Evolutionary conservation across 1,140 invertebrate species (phyloP), one percentile per base, ranked within the genome.

Genomic region (Oppia nitens): DNA sequence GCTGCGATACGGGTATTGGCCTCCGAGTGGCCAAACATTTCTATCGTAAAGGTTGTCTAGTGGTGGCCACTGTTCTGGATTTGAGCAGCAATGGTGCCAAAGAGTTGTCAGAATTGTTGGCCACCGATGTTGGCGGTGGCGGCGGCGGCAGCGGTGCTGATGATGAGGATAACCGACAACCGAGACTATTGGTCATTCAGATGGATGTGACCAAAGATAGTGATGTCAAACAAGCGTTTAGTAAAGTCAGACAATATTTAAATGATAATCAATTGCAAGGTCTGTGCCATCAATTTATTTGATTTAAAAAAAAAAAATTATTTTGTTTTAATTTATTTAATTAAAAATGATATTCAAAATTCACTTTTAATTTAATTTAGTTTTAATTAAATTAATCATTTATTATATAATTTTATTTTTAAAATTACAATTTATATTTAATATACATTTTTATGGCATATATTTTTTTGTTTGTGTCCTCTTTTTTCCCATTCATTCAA

Each of bases 1-100:
- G 85, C 47, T 89, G 85, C 67, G 84, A 88, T 69, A 84, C 83
- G 58, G 85, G 85, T 3, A 72, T 88, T n/a, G 85, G 85, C 25
- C 84, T 78, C 71, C 79, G 78, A 1, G 66, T 83, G n/a, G 82
- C 83, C 1, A 68, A 78, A 6, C 74, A 83, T 50, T 74, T 77
- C 28, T 71, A 74, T 20, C 68, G 76, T 21, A 68, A 77, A 49
- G 82, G 81, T 0, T 74, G 80, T 26, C 70, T 72, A 9, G 83
- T 84, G 1, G 68, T 84, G 11, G 51, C 55, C 11, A 47, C 49
- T 14, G 29, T 59, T 20, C 48, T 61, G 9, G 29, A 25, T 3
- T 4, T 3, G 6, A 11, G 55, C 14, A 61, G 60, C 17, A 45
- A 3, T 20, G 60, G 60, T 29, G 48, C 47, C 20, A 52, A 29